Evolutionary conservation across 2,797 vertebrate species (phyloP).

Genomic region (Lindbergichthys nudifrons): DNA sequence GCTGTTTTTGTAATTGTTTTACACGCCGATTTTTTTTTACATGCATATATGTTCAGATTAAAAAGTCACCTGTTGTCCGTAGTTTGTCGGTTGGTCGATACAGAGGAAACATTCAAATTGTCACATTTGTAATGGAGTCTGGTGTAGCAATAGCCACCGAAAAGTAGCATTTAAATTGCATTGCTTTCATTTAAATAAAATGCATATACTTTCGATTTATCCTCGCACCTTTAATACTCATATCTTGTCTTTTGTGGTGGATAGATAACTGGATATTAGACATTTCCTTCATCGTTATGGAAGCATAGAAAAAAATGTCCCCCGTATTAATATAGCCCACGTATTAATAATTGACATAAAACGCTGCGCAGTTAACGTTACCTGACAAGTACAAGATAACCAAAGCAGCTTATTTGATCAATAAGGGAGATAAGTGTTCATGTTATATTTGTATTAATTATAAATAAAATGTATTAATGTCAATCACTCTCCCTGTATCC

Average conservation of each 20-base stretch:
- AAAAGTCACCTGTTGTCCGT: not conserved
- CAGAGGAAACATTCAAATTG: not conserved
- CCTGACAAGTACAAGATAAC: not conserved
- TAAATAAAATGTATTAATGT: not conserved
- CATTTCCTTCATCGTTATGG: not conserved
- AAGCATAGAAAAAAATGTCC: not conserved
- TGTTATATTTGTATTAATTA: not conserved
- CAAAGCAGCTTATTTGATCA: not conserved
- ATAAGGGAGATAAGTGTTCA: not conserved
- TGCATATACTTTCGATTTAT: not conserved
- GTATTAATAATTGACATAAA: slow-evolving; percentile 17
- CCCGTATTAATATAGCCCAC: slow-evolving; percentile 12
- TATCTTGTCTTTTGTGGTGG: not conserved
- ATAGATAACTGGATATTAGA: not conserved
- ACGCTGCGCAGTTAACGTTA: slow-evolving; percentile 1
- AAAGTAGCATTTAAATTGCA: not conserved
- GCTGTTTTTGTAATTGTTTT: rapidly evolving
- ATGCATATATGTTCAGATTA: rapidly evolving
- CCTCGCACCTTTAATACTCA: not conserved
- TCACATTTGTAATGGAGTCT: slow-evolving; percentile 13
- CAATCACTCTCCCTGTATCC: not conserved
- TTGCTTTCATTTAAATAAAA: not conserved
- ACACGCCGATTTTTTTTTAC: slow-evolving; percentile 15
- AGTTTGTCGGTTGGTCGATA: not conserved
- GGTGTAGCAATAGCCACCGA: not conserved